A percentile compares a stretch with the other conserved stretches of the same genome.
These are phyloP conservation scores for Drosophila subsilvestris DNA, from an alignment of 2,888 invertebrate species.

Conservation along the genomic window DNA sequence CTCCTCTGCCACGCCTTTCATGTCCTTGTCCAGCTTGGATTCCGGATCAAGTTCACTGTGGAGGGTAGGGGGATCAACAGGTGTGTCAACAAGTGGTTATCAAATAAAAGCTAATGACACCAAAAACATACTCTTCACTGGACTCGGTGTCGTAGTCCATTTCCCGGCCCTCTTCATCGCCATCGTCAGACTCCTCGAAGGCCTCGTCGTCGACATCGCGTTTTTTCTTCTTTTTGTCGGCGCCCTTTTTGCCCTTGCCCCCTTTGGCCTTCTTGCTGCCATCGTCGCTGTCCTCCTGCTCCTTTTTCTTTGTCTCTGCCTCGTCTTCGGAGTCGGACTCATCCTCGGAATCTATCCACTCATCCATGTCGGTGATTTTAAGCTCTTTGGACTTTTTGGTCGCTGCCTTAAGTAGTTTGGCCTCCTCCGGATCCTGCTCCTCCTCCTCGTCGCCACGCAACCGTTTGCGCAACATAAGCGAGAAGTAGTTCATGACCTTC, in stretches of 20 bases:
- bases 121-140: conserved; percentile 87
- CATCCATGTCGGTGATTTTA: conserved; percentile 97
- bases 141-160: conserved; percentile 97
- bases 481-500: conserved; percentile 97
- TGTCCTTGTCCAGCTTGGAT: conserved; percentile 91
- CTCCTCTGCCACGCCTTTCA: conserved; percentile 96
- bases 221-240: conserved; percentile 88
- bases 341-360: conserved; percentile 93
- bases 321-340: conserved; percentile 90
- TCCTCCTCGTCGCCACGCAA: conserved; percentile 89
- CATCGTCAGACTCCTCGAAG: conserved; percentile 98
- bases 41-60: conserved; percentile 89
- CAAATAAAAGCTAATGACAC: neutral
- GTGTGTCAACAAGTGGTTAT: neutral
- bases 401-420: conserved; percentile 86
- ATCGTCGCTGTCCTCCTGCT: conserved; percentile 86
- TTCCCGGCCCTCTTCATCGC: conserved; percentile 97
- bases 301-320: conserved; percentile 88
- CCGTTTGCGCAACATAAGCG: conserved; percentile 95
- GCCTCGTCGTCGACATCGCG: conserved; percentile 94
- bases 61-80: neutral
- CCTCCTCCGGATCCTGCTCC: conserved; percentile 88
- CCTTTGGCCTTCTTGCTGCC: conserved; percentile 87
- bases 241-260: conserved; percentile 87
- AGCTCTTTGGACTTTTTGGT: conserved; percentile 86